Evolutionary conservation across 2,888 invertebrate species (phyloP).

Genomic region (Eupithecia inturbata): DNA sequence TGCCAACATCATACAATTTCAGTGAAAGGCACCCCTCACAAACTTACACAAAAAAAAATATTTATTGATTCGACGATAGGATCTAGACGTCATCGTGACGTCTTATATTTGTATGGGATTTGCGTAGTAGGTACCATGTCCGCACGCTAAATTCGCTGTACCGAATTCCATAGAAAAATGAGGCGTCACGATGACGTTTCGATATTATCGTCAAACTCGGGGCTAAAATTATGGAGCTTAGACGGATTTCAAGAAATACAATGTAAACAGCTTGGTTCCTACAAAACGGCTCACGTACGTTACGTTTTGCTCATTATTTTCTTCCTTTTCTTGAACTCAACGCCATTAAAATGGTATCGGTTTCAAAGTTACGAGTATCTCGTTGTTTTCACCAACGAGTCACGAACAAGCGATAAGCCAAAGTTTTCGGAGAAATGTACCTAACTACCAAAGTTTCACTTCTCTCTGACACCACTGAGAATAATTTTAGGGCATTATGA

Average conservation of each 20-base stretch:
- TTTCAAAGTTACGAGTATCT: constrained; percentile 16
- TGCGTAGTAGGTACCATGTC: background rate
- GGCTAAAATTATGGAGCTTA: background rate
- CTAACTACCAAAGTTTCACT: constrained; percentile 10
- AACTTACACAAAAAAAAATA: no score
- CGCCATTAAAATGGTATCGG: constrained; percentile 13
- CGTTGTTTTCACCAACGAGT: constrained; percentile 11
- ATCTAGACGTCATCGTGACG: no score
- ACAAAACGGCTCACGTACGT: background rate
- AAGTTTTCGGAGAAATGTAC: constrained; percentile 4
- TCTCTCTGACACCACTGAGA: constrained; percentile 1
- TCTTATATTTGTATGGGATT: background rate
- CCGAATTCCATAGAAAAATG: background rate
- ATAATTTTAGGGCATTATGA: background rate
- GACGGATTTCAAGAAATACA: background rate
- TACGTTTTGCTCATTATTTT: constrained; percentile 1
- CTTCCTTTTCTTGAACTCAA: background rate
- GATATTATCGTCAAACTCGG: background rate
- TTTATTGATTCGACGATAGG: no score
- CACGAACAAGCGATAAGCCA: constrained; percentile 9
- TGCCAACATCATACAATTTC: no score
- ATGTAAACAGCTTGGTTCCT: background rate
- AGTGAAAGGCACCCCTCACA: no score
- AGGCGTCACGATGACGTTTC: background rate
- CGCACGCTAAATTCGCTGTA: background rate